Base-by-base conservation (phyloP, 2,113 vertebrate species). In the Leptobrachium ailaonicum region DNA sequence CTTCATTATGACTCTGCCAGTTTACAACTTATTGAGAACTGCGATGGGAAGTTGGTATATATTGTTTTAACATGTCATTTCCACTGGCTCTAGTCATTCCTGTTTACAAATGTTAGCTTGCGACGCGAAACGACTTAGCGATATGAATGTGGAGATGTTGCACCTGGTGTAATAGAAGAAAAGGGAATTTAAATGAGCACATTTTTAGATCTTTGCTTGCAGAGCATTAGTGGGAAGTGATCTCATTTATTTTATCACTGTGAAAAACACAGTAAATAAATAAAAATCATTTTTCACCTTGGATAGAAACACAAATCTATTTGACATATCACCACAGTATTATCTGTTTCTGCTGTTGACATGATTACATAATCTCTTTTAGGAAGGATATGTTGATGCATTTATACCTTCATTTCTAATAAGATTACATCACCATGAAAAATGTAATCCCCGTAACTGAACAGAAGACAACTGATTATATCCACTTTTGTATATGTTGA, bases 401-500 rank as follows among this genome's bases (percentile, higher is more conserved):
- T 80, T 78, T 73, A 80, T 69, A 80, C 70, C 77, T 80, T 80
- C 70, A 73, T 14, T 73, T 80, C 71, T 80, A 66, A 73, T 66
- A 80, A 80, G 77, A 80, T 80, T 73, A 67, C 77, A 80, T 73
- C 77, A 73, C 50, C 62, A 67, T 73, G 62, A 80, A 66, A 78
- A 80, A 73, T 80, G 53, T 67, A 66, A 73, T 80, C 62, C 63
- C 47, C 54, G n/a, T 43, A 56, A 64, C 62, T 43, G 43, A 66
- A 80, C 50, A 73, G 47, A 80, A 73, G 53, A 80, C 63, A 80
- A 73, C 50, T 73, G 71, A 74, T 80, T 60, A 66, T 80, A 80
- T 74, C 71, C 60, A 80, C 14, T 1, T 70, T 47, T 66, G 53
- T 78, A 69, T 56, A 63, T 20, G 4, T 3, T 64, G 62, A 20